Percentiles rank a stretch among this genome's conserved stretches.
Conservation (phyloP, 2,113 vertebrate genomes). For the Oreochromis spilurus region DNA sequence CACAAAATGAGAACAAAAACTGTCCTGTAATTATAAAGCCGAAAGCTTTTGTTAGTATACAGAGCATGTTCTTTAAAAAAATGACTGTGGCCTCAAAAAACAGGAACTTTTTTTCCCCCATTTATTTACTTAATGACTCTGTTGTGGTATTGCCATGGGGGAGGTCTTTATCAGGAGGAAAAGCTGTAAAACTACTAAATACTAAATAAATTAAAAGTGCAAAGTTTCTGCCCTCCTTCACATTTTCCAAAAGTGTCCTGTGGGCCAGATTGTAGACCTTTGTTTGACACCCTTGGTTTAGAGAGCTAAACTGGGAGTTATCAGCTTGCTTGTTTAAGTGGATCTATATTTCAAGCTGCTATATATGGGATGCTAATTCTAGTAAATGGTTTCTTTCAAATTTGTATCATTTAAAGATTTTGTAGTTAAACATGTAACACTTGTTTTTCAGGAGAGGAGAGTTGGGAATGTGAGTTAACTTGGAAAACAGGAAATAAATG, state of each 20-base stretch:
- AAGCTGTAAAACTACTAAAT: background rate
- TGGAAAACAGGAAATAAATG: background rate
- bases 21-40: background rate
- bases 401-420: background rate
- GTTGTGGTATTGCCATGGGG: background rate
- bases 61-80: background rate
- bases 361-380: background rate
- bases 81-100: rapidly evolving
- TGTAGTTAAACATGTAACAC: background rate
- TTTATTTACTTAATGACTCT: background rate
- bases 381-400: background rate
- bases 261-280: background rate
- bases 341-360: background rate
- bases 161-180: background rate
- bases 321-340: background rate
- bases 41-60: background rate
- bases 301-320: background rate
- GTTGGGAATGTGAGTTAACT: background rate
- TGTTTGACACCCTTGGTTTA: background rate
- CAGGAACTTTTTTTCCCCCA: background rate
- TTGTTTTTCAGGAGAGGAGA: too few relatives aligned
- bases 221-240: background rate
- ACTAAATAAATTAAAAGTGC: rapidly evolving
- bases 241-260: background rate
- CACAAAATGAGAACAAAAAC: background rate